phyloP scores from a whole-genome alignment of 2,888 invertebrate genomes.

The Sialis fuliginosa region DNA sequence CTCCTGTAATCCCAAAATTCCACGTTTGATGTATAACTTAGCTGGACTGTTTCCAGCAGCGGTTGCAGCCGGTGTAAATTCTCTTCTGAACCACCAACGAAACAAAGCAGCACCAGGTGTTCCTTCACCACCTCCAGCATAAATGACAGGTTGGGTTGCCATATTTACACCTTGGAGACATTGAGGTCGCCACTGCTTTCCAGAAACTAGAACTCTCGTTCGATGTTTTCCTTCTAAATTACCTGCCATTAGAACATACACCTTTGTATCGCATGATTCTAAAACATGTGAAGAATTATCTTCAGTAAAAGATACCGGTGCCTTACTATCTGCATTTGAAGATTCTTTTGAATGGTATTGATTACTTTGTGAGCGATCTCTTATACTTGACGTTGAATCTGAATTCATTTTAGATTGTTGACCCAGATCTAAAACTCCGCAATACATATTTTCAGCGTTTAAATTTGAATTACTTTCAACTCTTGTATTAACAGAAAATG shows the following conservation, averaged over 20 bases:
- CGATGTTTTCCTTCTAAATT: slow-evolving; percentile 27
- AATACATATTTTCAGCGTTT: no score
- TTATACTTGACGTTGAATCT: no score
- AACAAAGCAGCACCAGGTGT: slow-evolving; percentile 25
- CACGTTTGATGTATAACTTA: no score
- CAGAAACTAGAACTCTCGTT: slow-evolving; percentile 27
- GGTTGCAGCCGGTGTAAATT: slow-evolving; percentile 26
- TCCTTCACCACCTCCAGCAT: slow-evolving; percentile 28
- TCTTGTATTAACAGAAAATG: no score
- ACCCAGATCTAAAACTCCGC: no score
- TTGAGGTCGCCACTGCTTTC: slow-evolving; percentile 26
- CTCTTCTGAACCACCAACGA: slow-evolving; percentile 30
- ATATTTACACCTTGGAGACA: slow-evolving; percentile 27
- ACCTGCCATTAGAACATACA: slow-evolving; percentile 26
- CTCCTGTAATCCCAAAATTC: no score
- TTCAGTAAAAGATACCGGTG: slow-evolving; percentile 7
- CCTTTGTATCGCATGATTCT: slow-evolving; percentile 1
- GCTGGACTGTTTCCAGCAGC: slow-evolving; percentile 5
- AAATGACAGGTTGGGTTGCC: slow-evolving; percentile 29
- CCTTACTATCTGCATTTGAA: slow-evolving; percentile 5
- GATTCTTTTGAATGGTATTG: slow-evolving; percentile 3
- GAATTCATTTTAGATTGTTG: no score
- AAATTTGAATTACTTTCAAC: no score
- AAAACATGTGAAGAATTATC: no score
- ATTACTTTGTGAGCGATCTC: no score